Evolutionary conservation across 2,113 vertebrate species (phyloP), one percentile per base, ranked within the genome.

Genomic region (Hemiprocne comata): DNA sequence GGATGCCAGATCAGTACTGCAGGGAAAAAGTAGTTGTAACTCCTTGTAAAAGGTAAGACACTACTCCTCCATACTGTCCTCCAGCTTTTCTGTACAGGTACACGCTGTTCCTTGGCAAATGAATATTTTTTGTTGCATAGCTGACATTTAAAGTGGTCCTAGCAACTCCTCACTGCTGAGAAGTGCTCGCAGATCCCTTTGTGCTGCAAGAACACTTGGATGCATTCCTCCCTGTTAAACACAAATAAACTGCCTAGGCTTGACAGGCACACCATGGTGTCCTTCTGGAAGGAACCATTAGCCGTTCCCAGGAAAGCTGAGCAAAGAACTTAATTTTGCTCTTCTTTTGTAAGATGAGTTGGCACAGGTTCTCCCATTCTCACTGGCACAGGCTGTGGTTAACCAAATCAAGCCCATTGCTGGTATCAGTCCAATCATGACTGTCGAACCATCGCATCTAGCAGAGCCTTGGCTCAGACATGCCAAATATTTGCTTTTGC

Each of bases 401-500:
- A 74, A 66, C 66, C 75, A 82, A 82, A 74, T 71, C 64, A 90
- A 86, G 57, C 29, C 61, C 60, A 57, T 36, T 44, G 33, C 79
- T 86, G 66, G 53, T 69, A 42, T 65, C 54, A 73, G 48, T 57
- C 55, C 85, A 93, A 61, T 26, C 11, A 54, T 8, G 17, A 62
- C 42, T 94, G 93, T 90, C 94, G 87, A 95, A 78, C 93, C 95
- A 84, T 76, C 95, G 92, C 21, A 89, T 61, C 66, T 11, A 93
- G 33, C 3, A 64, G 21, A 60, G 36, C 42, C 78, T 40, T 69
- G 66, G 54, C 67, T 85, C 62, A 73, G 66, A 42, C 11, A 91
- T 25, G 14, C 21, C 64, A 93, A 93, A 92, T 94, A 92, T 85
- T 94, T 95, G 61, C 80, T 89, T 94, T 92, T 87, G 38, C 18